Evolutionary conservation across 2,113 vertebrate species (phyloP), one percentile per base, ranked within the genome.

Genomic region (Nanger granti): DNA sequence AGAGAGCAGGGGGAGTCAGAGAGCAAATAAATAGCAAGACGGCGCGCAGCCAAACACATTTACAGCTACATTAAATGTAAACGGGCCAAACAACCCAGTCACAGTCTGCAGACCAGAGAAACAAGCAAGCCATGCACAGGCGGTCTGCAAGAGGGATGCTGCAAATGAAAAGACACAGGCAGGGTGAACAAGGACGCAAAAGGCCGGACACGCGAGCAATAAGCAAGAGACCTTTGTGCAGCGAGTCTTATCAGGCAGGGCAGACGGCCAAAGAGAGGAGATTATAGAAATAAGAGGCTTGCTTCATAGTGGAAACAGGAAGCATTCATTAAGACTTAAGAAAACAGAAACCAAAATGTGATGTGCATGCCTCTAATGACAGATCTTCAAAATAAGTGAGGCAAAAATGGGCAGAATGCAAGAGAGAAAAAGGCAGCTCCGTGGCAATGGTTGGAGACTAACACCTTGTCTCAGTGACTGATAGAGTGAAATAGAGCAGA

Each of bases 1-100:
- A 26, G 29, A 52, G 41, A 7, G 24, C 3, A 4, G 10, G 22
- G n/a, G 1, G 18, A 28, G 10, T 1, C 2, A 7, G 24, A n/a
- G 3, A 34, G 28, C 20, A n/a, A 26, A 3, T 0, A 29, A 26
- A 2, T 0, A 13, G 8, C 4, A 2, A 7, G 20, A 22, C 2
- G 28, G 15, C 0, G 7, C 24, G 2, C 10, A 22, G 52, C 11
- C 17, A 17, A 9, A 2, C 9, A 2, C 1, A 18, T 2, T 3
- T 7, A 0, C 41, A 6, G 29, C 3, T 20, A 37, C 34, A 54
- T 2, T 76, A 57, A 52, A 29, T 0, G 4, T 59, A 34, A 82
- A 47, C 1, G 82, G 95, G 20, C 44, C 47, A 29, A 17, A 76
- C 3, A 9, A 7, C 34, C 3, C 7, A 5, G 9, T 1, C 14